Percentiles rank a stretch among this genome's conserved stretches.
Evolutionary conservation across 2,888 invertebrate genomes (phyloP).

Genomic region (Eupithecia centaureata): DNA sequence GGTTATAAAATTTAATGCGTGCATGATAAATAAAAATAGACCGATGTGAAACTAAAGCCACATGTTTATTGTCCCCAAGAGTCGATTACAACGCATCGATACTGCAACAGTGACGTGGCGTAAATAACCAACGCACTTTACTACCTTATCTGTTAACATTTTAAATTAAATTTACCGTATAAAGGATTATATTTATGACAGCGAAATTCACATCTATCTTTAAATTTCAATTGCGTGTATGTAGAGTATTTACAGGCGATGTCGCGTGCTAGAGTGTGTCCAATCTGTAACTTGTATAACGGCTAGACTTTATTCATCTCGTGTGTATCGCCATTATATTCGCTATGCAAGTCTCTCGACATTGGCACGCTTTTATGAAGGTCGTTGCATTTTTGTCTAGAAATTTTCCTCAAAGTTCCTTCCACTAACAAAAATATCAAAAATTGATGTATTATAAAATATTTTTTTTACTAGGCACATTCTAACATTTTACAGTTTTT

Average conservation of each 20-base stretch:
- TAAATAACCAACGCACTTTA: not conserved
- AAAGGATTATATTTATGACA: not conserved
- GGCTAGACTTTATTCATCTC: slow-evolving; percentile 49
- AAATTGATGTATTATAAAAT: not conserved
- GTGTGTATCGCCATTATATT: slow-evolving; percentile 68
- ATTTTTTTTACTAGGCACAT: too few species aligned
- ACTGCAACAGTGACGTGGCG: not conserved
- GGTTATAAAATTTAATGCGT: slow-evolving; percentile 47
- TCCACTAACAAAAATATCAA: not conserved
- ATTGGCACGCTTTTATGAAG: slow-evolving; percentile 57
- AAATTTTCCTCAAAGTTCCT: not conserved
- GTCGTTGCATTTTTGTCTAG: slow-evolving; percentile 36
- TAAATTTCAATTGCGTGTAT: not conserved
- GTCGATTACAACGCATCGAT: not conserved
- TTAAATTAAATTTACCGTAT: not conserved
- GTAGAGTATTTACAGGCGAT: slow-evolving; percentile 25
- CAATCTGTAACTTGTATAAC: slow-evolving; percentile 69
- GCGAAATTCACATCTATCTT: slow-evolving; percentile 13
- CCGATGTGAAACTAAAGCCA: not conserved
- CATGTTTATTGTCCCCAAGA: not conserved
- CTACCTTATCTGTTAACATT: not conserved
- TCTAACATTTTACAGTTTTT: too few species aligned
- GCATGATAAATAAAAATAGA: not conserved
- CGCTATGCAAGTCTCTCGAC: slow-evolving; percentile 46
- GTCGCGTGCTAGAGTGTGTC: slow-evolving; percentile 69